phyloP scores from a whole-genome alignment of 2,888 invertebrate species.

The Toxonevra muliebris region DNA sequence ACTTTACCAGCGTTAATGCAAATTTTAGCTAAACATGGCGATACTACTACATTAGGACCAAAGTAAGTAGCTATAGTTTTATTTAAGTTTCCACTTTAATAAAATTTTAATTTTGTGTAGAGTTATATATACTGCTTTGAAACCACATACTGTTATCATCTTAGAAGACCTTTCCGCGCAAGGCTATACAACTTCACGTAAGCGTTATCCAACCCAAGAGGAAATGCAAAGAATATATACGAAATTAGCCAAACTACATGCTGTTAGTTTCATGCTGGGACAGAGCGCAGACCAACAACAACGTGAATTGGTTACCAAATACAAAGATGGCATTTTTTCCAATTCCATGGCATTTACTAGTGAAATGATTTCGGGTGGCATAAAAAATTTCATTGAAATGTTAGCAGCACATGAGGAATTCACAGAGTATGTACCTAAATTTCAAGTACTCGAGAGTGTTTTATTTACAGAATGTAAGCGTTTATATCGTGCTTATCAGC shows the following conservation, averaged over 20 bases:
- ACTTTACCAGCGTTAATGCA: conserved; percentile 44
- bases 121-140: conserved; percentile 35
- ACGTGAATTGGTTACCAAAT: conserved; percentile 23
- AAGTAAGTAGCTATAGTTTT: conserved; percentile 23
- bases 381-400: conserved; percentile 43
- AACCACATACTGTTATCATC: conserved; percentile 40
- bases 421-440: conserved; percentile 39
- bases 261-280: conserved; percentile 39
- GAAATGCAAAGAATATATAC: conserved; percentile 37
- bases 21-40: conserved; percentile 40
- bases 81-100: too few species aligned
- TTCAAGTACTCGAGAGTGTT: conserved; percentile 38
- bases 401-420: conserved; percentile 38
- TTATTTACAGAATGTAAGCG: conserved; percentile 27
- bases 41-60: conserved; percentile 41
- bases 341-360: conserved; percentile 11
- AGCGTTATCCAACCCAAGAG: conserved; percentile 32
- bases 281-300: conserved; percentile 28
- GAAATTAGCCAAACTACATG: conserved; percentile 42
- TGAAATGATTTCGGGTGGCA: conserved; percentile 33
- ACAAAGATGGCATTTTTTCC: conserved; percentile 28
- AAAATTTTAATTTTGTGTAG: too few species aligned
- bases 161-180: conserved; percentile 31
- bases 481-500: conserved; percentile 17
- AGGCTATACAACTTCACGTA: conserved; percentile 31